Conservation (phyloP, 64 coral and sea anemone species). For the Porites lutea region DNA sequence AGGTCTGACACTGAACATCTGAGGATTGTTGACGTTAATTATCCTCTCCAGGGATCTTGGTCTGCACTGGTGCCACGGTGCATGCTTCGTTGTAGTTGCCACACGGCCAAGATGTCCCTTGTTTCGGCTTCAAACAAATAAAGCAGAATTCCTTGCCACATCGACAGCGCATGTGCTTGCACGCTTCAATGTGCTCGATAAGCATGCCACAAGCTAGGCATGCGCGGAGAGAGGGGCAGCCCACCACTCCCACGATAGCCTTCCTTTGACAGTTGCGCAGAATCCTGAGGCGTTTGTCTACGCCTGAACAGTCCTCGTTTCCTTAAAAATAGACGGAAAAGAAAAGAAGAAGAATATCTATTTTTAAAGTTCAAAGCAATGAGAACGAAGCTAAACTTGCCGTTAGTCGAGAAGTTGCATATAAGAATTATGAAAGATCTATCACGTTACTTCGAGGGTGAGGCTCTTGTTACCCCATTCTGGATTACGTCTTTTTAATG, state of each 20-base stretch:
- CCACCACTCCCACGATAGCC: conserved; percentile 65
- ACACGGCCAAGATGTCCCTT: conserved; percentile 21
- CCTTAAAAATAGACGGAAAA: conserved; percentile 36
- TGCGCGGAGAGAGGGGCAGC: conserved; percentile 80
- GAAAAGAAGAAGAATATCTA: not conserved
- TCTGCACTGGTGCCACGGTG: too few relatives aligned
- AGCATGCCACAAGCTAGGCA: conserved; percentile 81
- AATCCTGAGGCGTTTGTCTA: conserved; percentile 84
- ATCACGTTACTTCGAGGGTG: too few relatives aligned
- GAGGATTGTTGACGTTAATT: too few relatives aligned
- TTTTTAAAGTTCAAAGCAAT: too few relatives aligned
- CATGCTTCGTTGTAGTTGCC: conserved; percentile 11
- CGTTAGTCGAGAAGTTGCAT: too few relatives aligned
- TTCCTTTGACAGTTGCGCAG: conserved; percentile 70
- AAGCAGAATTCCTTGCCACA: conserved; percentile 88
- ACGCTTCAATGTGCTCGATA: conserved; percentile 77
- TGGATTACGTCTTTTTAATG: too few relatives aligned
- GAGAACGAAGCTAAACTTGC: too few relatives aligned
- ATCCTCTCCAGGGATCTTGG: too few relatives aligned
- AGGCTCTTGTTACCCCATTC: too few relatives aligned
- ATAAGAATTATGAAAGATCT: too few relatives aligned
- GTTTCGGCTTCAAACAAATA: conserved; percentile 79
- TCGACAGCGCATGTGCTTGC: conserved; percentile 88
- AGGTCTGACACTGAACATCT: too few relatives aligned
- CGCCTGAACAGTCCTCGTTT: conserved; percentile 76